A percentile compares a stretch with the other conserved stretches of the same genome.
Evolutionary conservation across 2,113 vertebrate species (phyloP).

Genomic region (Tiliqua scincoides): DNA sequence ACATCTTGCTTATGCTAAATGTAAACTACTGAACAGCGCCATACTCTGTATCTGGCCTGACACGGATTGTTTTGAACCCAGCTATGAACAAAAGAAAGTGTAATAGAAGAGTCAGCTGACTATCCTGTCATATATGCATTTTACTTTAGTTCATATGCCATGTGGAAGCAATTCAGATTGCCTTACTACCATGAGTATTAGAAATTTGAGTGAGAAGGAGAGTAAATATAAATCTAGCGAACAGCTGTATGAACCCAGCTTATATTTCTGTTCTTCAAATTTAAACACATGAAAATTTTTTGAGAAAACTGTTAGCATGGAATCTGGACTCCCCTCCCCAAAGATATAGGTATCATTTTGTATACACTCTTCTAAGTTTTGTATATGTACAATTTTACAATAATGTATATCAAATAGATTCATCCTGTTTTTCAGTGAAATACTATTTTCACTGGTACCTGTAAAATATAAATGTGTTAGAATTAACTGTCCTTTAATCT

Average conservation of each 20-base stretch:
- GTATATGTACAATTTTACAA: slow-evolving; percentile 24
- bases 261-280: background rate
- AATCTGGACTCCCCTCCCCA: background rate
- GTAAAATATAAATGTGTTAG: background rate
- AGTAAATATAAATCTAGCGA: slow-evolving; percentile 9
- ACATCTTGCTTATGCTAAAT: background rate
- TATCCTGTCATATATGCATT: slow-evolving; percentile 23
- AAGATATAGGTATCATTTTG: slow-evolving; percentile 11
- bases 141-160: slow-evolving; percentile 40
- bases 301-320: background rate
- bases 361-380: slow-evolving; percentile 27
- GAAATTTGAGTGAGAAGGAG: slow-evolving; percentile 1
- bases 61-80: background rate
- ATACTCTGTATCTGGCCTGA: background rate
- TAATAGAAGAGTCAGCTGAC: slow-evolving; percentile 4
- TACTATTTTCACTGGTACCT: slow-evolving; percentile 13
- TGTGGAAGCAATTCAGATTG: background rate
- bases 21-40: background rate
- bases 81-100: slow-evolving; percentile 26
- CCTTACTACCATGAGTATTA: background rate
- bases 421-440: slow-evolving; percentile 48
- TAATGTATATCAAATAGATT: slow-evolving; percentile 47
- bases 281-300: background rate
- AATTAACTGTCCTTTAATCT: background rate
- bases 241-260: slow-evolving; percentile 48